Base-by-base conservation (phyloP, 1,140 invertebrate genomes). In the Eciton burchellii region DNA sequence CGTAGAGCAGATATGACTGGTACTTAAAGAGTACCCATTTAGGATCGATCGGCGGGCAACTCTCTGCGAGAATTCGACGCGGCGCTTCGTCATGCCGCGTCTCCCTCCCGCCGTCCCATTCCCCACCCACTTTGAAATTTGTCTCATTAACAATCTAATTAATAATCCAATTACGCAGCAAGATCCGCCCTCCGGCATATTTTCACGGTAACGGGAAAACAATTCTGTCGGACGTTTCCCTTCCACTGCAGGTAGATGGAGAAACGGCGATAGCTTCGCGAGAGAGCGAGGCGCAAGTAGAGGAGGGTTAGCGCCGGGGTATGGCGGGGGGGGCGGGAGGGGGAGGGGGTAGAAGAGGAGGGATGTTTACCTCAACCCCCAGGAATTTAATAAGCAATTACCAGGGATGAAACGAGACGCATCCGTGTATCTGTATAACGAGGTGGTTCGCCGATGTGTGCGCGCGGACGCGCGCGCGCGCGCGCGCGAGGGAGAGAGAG, bases 131-230 rank as follows among this genome's bases (percentile, higher is more conserved):
- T 84, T n/a, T 79, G 88, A 91, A 93, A 93, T 93, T 90, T 92
- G 92, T 93, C 92, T 94, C 93, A 93, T 94, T 93, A 94, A 93
- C 93, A 91, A 93, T 92, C 91, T 94, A 94, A 94, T 94, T 94
- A 93, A 94, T 94, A 94, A 94, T 94, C 92, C 92, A 94, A 93
- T 94, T 94, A 94, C 91, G 91, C 85, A 86, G 91, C 89, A 91
- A 91, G 90, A 91, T 91, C 89, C 90, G 84, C 86, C 83, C 84
- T 71, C 85, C 84, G 90, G 88, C 89, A 91, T 92, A 91, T 92
- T 93, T 93, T 92, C 91, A 91, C 83, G 90, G 87, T 92, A 93
- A 92, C 90, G 90, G 90, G 90, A 93, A 93, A 94, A 93, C 91
- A 93, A 93, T 92, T 93, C 90, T 85, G 84, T 90, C 88, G 79